These are phyloP conservation scores for Acleris sparsana DNA, from an alignment of 2,888 invertebrate genomes.

Conservation along the genomic window DNA sequence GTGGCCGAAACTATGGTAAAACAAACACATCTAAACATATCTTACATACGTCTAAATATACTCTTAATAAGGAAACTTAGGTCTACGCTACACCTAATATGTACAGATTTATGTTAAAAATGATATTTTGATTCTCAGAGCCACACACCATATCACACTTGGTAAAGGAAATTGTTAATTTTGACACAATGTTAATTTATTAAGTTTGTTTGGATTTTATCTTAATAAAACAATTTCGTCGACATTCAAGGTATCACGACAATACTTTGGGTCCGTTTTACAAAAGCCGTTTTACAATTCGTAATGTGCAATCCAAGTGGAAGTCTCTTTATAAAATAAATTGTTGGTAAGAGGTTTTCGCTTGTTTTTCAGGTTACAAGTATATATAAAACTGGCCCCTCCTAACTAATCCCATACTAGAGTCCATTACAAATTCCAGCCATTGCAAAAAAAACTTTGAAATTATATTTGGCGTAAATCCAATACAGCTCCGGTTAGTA, in stretches of 20 bases:
- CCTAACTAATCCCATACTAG: too few relatives aligned
- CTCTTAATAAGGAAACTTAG: constrained; percentile 61
- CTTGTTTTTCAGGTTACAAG: too few relatives aligned
- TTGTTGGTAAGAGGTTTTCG: too few relatives aligned
- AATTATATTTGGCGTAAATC: too few relatives aligned
- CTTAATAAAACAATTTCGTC: background rate
- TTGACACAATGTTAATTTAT: constrained; percentile 21
- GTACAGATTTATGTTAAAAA: constrained; percentile 57
- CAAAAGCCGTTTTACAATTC: too few relatives aligned
- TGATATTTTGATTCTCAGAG: constrained; percentile 45
- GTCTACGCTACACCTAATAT: constrained; percentile 64
- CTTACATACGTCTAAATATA: constrained; percentile 68
- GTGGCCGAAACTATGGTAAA: constrained; percentile 64
- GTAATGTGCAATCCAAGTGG: too few relatives aligned
- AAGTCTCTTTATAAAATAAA: too few relatives aligned
- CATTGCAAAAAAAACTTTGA: too few relatives aligned
- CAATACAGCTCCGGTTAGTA: too few relatives aligned
- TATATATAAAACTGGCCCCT: too few relatives aligned
- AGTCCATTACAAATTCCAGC: too few relatives aligned
- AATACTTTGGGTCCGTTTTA: background rate
- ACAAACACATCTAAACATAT: constrained; percentile 75
- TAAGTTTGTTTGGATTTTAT: background rate
- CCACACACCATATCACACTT: constrained; percentile 32
- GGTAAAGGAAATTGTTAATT: constrained; percentile 16
- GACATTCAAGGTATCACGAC: background rate